Conservation (phyloP, 2,888 invertebrate species). For the Drosophila recens region DNA sequence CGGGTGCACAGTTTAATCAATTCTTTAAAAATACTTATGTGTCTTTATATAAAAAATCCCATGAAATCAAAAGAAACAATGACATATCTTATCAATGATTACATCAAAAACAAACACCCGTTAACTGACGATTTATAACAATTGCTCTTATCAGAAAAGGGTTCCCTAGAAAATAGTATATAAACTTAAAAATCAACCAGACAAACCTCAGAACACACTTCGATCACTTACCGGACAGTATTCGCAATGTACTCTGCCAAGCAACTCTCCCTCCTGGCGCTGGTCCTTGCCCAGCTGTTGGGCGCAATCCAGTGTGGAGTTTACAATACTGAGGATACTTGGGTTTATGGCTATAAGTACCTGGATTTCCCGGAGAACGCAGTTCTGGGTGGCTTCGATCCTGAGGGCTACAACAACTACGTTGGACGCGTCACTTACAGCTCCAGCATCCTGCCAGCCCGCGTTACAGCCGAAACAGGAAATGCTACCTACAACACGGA, state of each 20-base stretch:
- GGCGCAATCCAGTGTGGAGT: constrained; percentile 38
- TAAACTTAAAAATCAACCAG: neutral
- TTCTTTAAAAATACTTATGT: neutral
- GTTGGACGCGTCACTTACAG: constrained; percentile 46
- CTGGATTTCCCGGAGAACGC: constrained; percentile 39
- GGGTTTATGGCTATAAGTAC: constrained; percentile 25
- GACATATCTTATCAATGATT: constrained; percentile 31
- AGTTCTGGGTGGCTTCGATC: constrained; percentile 53
- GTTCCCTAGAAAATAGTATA: constrained; percentile 22
- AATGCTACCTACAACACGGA: constrained; percentile 40
- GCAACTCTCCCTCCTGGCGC: constrained; percentile 20
- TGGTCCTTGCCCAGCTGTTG: constrained; percentile 47
- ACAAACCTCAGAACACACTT: constrained; percentile 6
- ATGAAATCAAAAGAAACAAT: constrained; percentile 1
- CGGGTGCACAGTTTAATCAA: neutral
- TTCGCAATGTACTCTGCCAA: constrained; percentile 39
- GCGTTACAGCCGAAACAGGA: constrained; percentile 50
- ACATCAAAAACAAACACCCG: neutral
- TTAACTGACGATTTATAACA: neutral
- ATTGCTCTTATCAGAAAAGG: constrained; percentile 19
- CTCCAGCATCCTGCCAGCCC: constrained; percentile 46
- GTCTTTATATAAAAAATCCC: neutral
- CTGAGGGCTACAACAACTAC: constrained; percentile 54
- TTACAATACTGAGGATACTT: constrained; percentile 45
- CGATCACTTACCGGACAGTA: constrained; percentile 8